Percentiles rank a stretch among this genome's conserved stretches.
Conservation (phyloP, 2,888 invertebrate species). For the Eupithecia tripunctaria region DNA sequence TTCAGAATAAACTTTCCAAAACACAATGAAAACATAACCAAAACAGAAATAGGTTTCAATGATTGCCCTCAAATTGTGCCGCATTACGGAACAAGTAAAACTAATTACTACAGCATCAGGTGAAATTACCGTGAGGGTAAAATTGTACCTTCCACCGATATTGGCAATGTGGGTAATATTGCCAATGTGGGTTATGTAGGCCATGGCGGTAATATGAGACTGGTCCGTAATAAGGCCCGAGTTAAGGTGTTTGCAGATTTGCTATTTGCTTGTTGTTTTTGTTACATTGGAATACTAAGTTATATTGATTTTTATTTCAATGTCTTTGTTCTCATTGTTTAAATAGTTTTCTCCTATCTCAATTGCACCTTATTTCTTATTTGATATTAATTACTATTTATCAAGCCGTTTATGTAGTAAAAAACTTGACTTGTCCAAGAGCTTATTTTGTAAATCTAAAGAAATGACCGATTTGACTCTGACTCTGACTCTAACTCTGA, state of each 20-base stretch:
- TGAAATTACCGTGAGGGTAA: constrained; percentile 29
- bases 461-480: too few relatives aligned
- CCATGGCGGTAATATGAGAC: constrained; percentile 32
- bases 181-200: constrained; percentile 42
- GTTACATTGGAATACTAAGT: neutral
- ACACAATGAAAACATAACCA: constrained; percentile 7
- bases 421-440: too few relatives aligned
- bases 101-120: constrained; percentile 30
- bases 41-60: constrained; percentile 23
- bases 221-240: constrained; percentile 23
- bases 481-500: too few relatives aligned
- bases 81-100: constrained; percentile 26
- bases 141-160: constrained; percentile 34
- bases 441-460: too few relatives aligned
- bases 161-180: constrained; percentile 40
- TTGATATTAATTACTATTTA: too few relatives aligned
- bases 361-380: too few relatives aligned
- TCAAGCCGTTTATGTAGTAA: too few relatives aligned
- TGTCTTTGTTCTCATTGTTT: neutral
- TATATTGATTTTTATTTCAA: neutral
- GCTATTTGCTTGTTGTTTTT: constrained; percentile 2
- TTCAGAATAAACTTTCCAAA: neutral
- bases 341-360: neutral
- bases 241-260: constrained; percentile 41
- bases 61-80: constrained; percentile 18